Evolutionary conservation across 2,888 invertebrate genomes (phyloP).

Genomic region (Lasioglossum pauxillum): DNA sequence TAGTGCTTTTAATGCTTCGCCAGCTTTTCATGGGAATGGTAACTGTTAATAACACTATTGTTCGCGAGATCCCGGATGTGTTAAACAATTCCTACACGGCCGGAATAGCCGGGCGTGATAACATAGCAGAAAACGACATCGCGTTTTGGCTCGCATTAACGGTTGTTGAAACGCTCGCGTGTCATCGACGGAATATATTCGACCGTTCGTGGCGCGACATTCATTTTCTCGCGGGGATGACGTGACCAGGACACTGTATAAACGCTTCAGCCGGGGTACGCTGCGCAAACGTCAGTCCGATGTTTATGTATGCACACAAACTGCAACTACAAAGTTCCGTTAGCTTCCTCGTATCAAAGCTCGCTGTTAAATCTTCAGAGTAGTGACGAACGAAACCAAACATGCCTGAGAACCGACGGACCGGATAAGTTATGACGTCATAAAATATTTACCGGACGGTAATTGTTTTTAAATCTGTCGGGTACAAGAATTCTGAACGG

Average conservation of each 20-base stretch:
- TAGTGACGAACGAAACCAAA: neutral
- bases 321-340: neutral
- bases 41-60: neutral
- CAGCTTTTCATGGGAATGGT: neutral
- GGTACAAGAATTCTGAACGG: neutral
- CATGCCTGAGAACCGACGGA: neutral
- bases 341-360: neutral
- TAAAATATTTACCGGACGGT: neutral
- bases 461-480: neutral
- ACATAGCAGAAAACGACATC: slow-evolving; percentile 34
- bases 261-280: slow-evolving; percentile 10
- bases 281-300: neutral
- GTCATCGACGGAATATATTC: slow-evolving; percentile 54
- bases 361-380: neutral
- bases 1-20: too few species aligned
- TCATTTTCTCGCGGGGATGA: slow-evolving; percentile 42
- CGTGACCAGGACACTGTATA: slow-evolving; percentile 7
- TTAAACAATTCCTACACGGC: neutral
- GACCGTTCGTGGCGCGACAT: slow-evolving; percentile 44
- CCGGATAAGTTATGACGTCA: too few species aligned
- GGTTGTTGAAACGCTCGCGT: slow-evolving; percentile 31
- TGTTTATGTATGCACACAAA: neutral
- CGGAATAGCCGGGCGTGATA: slow-evolving; percentile 32
- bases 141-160: slow-evolving; percentile 50
- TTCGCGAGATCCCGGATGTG: neutral